Evolutionary conservation across 2,888 invertebrate species (phyloP).

Genomic region (Eristalis tenax): DNA sequence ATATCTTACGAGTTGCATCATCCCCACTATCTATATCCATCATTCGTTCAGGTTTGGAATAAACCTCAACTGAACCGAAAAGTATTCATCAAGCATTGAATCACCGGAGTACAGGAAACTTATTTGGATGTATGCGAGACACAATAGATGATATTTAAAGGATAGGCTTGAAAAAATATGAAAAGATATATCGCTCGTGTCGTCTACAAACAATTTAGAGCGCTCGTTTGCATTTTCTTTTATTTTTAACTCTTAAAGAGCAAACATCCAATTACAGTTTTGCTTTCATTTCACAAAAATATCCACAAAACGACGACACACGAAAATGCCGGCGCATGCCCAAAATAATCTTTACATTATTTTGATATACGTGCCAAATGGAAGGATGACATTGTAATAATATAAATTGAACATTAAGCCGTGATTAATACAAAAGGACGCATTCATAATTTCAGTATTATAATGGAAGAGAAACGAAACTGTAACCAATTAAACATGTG

Average conservation of each 20-base stretch:
- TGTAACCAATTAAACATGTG: constrained; percentile 11
- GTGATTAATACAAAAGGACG: constrained; percentile 34
- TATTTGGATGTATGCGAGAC: too few relatives aligned
- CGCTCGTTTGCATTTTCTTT: constrained; percentile 5
- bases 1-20: not conserved
- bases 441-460: not conserved
- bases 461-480: not conserved
- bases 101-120: too few relatives aligned
- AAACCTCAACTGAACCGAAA: too few relatives aligned
- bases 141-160: not conserved
- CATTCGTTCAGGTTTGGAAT: not conserved
- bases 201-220: not conserved
- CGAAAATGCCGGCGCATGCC: constrained; percentile 37
- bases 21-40: not conserved
- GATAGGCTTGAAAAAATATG: not conserved
- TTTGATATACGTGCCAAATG: constrained; percentile 27
- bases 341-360: constrained; percentile 5
- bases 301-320: not conserved
- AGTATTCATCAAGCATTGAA: too few relatives aligned
- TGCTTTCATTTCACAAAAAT: constrained; percentile 14
- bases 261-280: constrained; percentile 12
- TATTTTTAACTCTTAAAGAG: constrained; percentile 45
- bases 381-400: constrained; percentile 37
- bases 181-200: not conserved
- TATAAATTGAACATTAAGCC: constrained; percentile 43